phyloP scores from a whole-genome alignment of 2,888 invertebrate species.

The Apodemia hepburni region DNA sequence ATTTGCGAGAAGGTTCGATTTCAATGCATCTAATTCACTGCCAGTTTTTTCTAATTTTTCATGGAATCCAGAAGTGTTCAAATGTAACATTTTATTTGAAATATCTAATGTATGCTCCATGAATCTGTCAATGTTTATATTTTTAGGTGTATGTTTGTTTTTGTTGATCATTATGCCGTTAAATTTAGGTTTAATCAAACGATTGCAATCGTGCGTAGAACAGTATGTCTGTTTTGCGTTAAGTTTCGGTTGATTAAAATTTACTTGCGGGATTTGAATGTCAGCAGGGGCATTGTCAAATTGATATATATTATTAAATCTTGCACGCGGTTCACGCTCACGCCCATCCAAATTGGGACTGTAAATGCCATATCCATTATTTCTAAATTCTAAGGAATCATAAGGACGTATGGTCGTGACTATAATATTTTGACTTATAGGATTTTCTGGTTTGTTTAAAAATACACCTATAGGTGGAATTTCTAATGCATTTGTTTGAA shows the following conservation, averaged over 20 bases:
- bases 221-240: not conserved
- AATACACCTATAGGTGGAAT: conserved; percentile 54
- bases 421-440: conserved; percentile 54
- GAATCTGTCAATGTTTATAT: conserved; percentile 22
- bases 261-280: not conserved
- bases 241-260: not conserved
- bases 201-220: not conserved
- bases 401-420: conserved; percentile 39
- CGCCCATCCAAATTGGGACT: not conserved
- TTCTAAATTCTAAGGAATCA: conserved; percentile 17
- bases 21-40: conserved; percentile 19
- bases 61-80: conserved; percentile 48
- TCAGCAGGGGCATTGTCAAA: not conserved
- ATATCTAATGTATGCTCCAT: conserved; percentile 17
- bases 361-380: not conserved
- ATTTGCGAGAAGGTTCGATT: conserved; percentile 24
- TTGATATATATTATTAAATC: not conserved
- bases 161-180: not conserved
- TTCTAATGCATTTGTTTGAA: conserved; percentile 60
- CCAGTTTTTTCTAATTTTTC: conserved; percentile 45
- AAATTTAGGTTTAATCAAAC: not conserved
- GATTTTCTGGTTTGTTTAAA: conserved; percentile 40
- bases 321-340: not conserved
- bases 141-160: conserved; percentile 18
- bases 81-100: conserved; percentile 24